Evolutionary conservation across 2,113 vertebrate genomes (phyloP).

Genomic region (Pyrgilauda ruficollis): DNA sequence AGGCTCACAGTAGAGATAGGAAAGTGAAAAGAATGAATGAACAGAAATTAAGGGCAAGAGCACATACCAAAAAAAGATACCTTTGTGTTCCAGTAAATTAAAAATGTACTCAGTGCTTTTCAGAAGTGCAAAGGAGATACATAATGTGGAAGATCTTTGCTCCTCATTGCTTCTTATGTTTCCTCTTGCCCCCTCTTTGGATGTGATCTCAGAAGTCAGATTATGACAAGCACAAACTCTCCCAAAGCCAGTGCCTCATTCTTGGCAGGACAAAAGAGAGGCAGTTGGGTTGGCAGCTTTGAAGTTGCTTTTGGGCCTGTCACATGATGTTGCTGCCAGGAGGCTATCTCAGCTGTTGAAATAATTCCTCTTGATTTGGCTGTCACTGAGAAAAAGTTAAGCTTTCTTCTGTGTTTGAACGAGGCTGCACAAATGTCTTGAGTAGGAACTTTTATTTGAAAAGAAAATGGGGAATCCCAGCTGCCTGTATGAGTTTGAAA

Average conservation of each 20-base stretch:
- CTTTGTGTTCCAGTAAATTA: neutral
- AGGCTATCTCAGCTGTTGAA: slow-evolving; percentile 41
- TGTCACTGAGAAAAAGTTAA: slow-evolving; percentile 13
- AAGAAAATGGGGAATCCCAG: neutral
- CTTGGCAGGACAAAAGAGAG: slow-evolving; percentile 33
- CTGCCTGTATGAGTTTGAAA: neutral
- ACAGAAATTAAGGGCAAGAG: neutral
- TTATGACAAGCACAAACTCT: neutral
- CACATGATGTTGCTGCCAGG: slow-evolving; percentile 10
- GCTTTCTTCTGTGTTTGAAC: neutral
- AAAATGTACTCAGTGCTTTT: neutral
- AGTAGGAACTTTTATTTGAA: neutral
- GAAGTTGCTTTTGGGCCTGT: slow-evolving; percentile 41
- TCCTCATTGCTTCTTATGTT: neutral
- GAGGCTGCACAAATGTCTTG: neutral
- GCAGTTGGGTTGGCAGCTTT: slow-evolving; percentile 35
- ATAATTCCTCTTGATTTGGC: slow-evolving; percentile 28
- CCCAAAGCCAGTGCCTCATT: neutral
- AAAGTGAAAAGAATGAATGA: neutral
- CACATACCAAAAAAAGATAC: neutral
- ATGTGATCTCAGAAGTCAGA: neutral
- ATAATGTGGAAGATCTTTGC: neutral
- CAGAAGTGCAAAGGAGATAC: neutral
- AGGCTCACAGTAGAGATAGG: neutral
- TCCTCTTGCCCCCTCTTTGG: neutral